These are phyloP conservation scores for Pseudopipra pipra DNA, from an alignment of 2,113 vertebrate species.

Conservation along the genomic window DNA sequence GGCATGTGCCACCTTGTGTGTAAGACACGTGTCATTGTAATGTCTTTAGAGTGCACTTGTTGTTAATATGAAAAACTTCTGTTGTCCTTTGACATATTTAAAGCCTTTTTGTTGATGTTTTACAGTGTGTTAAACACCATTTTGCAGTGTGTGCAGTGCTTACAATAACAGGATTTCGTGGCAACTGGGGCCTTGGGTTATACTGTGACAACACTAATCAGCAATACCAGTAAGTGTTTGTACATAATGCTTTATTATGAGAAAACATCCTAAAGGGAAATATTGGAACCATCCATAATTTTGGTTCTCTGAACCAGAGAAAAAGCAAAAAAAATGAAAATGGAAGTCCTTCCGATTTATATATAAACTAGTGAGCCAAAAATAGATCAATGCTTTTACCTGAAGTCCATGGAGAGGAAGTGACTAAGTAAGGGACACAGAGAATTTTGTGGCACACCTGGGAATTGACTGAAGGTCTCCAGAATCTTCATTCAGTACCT, in stretches of 20 bases:
- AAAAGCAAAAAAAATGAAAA: background rate
- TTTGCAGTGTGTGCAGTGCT: background rate
- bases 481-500: background rate
- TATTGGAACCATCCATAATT: background rate
- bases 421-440: background rate
- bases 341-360: background rate
- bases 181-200: background rate
- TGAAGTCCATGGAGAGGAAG: background rate
- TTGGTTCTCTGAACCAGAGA: background rate
- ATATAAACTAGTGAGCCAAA: background rate
- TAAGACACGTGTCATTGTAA: background rate
- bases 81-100: background rate
- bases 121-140: background rate
- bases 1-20: background rate
- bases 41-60: background rate
- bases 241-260: background rate
- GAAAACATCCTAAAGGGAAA: background rate
- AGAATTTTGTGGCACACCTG: background rate
- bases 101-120: background rate
- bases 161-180: background rate
- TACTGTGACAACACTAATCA: background rate
- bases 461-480: background rate
- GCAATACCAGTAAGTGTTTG: background rate
- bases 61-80: background rate
- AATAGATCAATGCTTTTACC: background rate